Base-by-base conservation (phyloP, 2,888 invertebrate species). In the Acronicta leporina region DNA sequence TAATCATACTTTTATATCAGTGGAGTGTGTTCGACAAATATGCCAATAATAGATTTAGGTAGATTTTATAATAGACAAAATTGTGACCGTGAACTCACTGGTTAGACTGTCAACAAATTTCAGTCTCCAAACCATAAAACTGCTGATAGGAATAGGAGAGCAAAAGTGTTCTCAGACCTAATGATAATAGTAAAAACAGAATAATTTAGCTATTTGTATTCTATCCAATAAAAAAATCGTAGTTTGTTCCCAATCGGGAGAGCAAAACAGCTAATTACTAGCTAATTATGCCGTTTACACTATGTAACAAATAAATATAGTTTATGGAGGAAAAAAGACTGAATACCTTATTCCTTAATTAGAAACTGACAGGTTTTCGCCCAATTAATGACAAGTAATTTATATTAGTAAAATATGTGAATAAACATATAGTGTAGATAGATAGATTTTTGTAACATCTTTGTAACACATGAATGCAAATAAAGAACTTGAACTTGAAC, bases 351-450 rank as follows among this genome's bases (percentile, higher is more conserved):
- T 33, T 45, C 25, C n/a, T 25, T 47, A 52, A 51, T 62, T 40
- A 14, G 27, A 15, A 9, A 27, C 9, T 16, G 33, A 48, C 47
- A 35, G 35, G 47, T 62, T 62, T 9, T 45, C 41, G n/a, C 20
- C 2, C 44, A 62, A 40, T 61, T 7, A 7, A 27, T 7, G 16
- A 44, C 30, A 25, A 41, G 30, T 10, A 20, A 41, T 38, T 50
- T 15, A 11, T 11, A 42, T 38, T 25, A 16, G 33, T 61, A 27
- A 68, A 48, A 11, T 45, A 61, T 47, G 13, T 30, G 13, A 35
- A 5, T 35, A 35, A 1, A 13, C 35, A 5, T 2, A 25, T 25
- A 27, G 6, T 27, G 27, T 27, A 27, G 3, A 27, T 27, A 7
- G 27, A 7, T 27, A 27, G 7, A n/a, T n/a, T n/a, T n/a, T n/a